phyloP scores from a whole-genome alignment of 2,113 vertebrate species.

The Pelmatolapia mariae region DNA sequence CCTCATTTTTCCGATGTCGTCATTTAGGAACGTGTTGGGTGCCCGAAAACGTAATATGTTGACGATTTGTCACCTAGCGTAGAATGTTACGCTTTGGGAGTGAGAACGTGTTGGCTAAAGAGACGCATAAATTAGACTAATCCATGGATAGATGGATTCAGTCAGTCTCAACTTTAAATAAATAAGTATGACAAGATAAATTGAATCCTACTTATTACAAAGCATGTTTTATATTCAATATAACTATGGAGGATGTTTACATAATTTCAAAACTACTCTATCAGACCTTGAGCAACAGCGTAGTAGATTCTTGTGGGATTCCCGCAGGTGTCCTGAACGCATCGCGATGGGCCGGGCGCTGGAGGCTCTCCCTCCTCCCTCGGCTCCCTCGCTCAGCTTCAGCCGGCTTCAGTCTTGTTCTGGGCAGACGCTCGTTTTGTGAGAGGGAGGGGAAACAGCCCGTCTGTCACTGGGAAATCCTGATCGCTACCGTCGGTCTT shows the following conservation, averaged over 20 bases:
- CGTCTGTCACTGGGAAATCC: neutral
- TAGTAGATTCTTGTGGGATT: neutral
- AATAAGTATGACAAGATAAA: neutral
- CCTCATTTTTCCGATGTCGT: no score
- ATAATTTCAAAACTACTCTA: neutral
- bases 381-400: neutral
- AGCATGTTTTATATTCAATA: neutral
- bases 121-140: neutral
- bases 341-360: neutral
- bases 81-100: no score
- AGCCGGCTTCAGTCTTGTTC: neutral
- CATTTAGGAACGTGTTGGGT: no score
- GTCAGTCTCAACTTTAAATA: neutral
- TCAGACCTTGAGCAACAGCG: neutral
- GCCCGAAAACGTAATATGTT: no score
- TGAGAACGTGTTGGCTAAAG: no score
- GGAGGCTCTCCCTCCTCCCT: neutral
- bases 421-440: neutral
- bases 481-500: neutral
- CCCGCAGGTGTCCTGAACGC: constrained; percentile 21
- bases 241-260: no score
- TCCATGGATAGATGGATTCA: neutral
- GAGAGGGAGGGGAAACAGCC: neutral
- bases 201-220: neutral
- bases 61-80: no score